Evolutionary conservation across 2,888 invertebrate genomes (phyloP).

Genomic region (Dryocosmus kuriphilus): DNA sequence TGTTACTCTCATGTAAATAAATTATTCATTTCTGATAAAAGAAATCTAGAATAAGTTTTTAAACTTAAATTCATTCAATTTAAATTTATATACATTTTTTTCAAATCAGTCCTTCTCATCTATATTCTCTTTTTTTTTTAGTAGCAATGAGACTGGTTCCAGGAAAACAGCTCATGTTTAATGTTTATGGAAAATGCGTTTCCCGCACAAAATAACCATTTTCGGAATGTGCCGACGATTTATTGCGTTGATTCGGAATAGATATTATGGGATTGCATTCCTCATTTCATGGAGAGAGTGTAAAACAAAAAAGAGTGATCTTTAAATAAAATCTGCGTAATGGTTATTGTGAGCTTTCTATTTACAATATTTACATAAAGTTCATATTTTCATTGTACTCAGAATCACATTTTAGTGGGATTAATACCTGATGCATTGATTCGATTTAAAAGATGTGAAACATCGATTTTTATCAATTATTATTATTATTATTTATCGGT

Average conservation of each 20-base stretch:
- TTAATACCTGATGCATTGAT: background rate
- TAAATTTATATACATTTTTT: background rate
- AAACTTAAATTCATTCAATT: background rate
- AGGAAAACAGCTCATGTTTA: conserved; percentile 34
- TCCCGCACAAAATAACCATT: conserved; percentile 35
- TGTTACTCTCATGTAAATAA: background rate
- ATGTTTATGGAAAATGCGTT: conserved; percentile 37
- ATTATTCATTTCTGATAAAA: background rate
- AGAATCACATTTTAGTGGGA: background rate
- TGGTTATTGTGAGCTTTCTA: conserved; percentile 25
- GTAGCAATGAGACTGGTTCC: conserved; percentile 20
- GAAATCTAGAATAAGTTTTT: background rate
- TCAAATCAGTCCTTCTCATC: conserved; percentile 20
- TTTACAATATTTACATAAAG: conserved; percentile 4
- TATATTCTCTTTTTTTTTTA: background rate
- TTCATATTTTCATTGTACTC: background rate
- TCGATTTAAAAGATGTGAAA: background rate
- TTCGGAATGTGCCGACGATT: conserved; percentile 26
- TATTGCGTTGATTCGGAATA: conserved; percentile 36
- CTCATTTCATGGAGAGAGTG: conserved; percentile 8
- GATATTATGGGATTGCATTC: conserved; percentile 32
- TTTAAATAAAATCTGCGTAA: conserved; percentile 36
- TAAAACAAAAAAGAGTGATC: conserved; percentile 17
- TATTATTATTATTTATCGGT: too few relatives aligned
- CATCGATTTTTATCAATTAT: too few relatives aligned